Conservation (phyloP, 2,888 invertebrate genomes). For the Abrostola tripartita region DNA sequence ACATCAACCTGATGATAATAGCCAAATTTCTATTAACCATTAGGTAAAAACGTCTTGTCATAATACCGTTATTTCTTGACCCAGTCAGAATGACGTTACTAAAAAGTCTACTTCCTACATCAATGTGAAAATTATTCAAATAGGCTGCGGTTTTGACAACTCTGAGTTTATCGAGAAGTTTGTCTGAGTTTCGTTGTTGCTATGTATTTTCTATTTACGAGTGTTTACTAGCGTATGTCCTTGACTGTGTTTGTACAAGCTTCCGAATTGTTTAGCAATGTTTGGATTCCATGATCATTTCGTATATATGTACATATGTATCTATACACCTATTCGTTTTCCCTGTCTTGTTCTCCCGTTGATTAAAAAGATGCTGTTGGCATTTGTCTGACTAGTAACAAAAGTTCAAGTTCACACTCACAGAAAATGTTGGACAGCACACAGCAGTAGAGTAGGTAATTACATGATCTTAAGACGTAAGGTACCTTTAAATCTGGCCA, state of each 20-base stretch:
- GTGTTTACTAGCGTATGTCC: slow-evolving; percentile 17
- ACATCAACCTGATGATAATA: background rate
- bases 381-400: too few relatives aligned
- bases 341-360: background rate
- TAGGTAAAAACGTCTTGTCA: slow-evolving; percentile 13
- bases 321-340: background rate
- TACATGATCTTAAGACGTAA: too few relatives aligned
- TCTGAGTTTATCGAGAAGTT: slow-evolving; percentile 21
- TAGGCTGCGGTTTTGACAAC: slow-evolving; percentile 26
- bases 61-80: slow-evolving; percentile 44
- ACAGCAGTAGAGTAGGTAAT: too few relatives aligned
- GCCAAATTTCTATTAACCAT: background rate
- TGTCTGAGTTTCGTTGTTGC: slow-evolving; percentile 18
- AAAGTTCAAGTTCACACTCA: too few relatives aligned
- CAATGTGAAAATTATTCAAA: slow-evolving; percentile 44
- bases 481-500: too few relatives aligned
- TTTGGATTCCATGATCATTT: background rate
- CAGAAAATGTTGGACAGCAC: too few relatives aligned
- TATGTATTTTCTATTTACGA: slow-evolving; percentile 18
- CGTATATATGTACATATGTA: background rate
- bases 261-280: slow-evolving; percentile 24
- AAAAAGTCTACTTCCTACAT: slow-evolving; percentile 19
- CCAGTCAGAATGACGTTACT: slow-evolving; percentile 25
- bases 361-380: background rate
- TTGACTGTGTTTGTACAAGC: slow-evolving; percentile 12